Percentiles rank a stretch among this genome's conserved stretches.
Evolutionary conservation across 2,113 vertebrate genomes (phyloP).

Genomic region (Guaruba guarouba): DNA sequence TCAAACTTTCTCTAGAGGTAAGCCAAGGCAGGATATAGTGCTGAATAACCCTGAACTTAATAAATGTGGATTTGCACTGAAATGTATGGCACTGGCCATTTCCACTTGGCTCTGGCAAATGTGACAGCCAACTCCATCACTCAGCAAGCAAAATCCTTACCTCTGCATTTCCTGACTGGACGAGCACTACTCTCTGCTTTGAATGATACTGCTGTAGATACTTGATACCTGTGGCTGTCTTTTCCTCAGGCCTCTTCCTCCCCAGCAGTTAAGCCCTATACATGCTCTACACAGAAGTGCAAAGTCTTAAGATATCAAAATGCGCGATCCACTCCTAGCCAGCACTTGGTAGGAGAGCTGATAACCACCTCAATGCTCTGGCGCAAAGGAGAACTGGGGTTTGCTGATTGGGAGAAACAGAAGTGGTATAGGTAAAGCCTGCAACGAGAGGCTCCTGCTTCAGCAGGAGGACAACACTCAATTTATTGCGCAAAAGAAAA

Average conservation of each 20-base stretch:
- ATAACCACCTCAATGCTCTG: background rate
- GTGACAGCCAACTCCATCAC: background rate
- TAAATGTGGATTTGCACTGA: background rate
- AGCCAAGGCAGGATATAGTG: background rate
- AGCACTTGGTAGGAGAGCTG: background rate
- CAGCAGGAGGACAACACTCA: background rate
- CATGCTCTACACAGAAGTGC: background rate
- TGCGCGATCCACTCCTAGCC: background rate
- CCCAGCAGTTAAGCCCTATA: background rate
- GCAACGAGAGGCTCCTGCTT: background rate
- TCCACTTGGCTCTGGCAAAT: background rate
- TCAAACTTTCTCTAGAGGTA: background rate
- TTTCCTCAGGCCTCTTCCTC: background rate
- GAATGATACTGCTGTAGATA: background rate
- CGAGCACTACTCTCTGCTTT: background rate
- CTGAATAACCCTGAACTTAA: background rate
- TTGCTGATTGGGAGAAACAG: background rate
- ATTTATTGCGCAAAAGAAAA: background rate
- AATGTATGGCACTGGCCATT: background rate
- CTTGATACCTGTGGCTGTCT: background rate
- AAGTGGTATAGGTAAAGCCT: background rate
- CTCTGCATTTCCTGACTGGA: background rate
- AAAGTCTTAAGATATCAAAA: background rate
- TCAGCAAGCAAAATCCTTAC: background rate
- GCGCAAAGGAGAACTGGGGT: background rate